These are phyloP conservation scores for Synergus gifuensis DNA, from an alignment of 2,888 invertebrate genomes.

Conservation along the genomic window DNA sequence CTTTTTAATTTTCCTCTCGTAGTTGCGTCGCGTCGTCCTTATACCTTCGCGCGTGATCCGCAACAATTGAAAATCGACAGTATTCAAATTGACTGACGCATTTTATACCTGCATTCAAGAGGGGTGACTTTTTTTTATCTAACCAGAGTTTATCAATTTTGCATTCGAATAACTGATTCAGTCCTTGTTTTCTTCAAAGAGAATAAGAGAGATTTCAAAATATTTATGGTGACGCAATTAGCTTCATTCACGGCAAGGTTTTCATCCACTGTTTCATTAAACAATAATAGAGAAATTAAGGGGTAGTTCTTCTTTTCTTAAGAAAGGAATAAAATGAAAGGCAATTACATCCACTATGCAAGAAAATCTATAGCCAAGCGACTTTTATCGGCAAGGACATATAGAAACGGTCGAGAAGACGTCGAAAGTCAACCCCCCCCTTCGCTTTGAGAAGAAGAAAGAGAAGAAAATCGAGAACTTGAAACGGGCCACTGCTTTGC, in stretches of 20 bases:
- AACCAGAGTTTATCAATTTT: slow-evolving; percentile 66
- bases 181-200: not conserved
- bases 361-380: not conserved
- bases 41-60: slow-evolving; percentile 61
- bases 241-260: not conserved
- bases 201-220: not conserved
- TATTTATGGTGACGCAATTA: not conserved
- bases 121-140: slow-evolving; percentile 42
- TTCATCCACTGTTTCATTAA: not conserved
- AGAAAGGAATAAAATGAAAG: not conserved
- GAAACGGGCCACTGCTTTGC: slow-evolving; percentile 60
- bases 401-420: slow-evolving; percentile 17
- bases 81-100: slow-evolving; percentile 68
- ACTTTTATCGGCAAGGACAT: slow-evolving; percentile 3
- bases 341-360: not conserved
- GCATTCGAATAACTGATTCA: slow-evolving; percentile 50
- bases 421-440: slow-evolving; percentile 44
- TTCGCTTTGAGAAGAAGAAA: slow-evolving; percentile 41
- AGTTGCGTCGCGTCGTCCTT: slow-evolving; percentile 46
- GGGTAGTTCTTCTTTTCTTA: not conserved
- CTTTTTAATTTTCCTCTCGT: slow-evolving; percentile 56
- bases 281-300: not conserved
- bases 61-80: slow-evolving; percentile 72
- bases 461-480: slow-evolving; percentile 2
- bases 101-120: slow-evolving; percentile 48